Evolutionary conservation across 37 sponge, comb jelly and placozoan genomes (phyloP).

Genomic region (Mnemiopsis leidyi): DNA sequence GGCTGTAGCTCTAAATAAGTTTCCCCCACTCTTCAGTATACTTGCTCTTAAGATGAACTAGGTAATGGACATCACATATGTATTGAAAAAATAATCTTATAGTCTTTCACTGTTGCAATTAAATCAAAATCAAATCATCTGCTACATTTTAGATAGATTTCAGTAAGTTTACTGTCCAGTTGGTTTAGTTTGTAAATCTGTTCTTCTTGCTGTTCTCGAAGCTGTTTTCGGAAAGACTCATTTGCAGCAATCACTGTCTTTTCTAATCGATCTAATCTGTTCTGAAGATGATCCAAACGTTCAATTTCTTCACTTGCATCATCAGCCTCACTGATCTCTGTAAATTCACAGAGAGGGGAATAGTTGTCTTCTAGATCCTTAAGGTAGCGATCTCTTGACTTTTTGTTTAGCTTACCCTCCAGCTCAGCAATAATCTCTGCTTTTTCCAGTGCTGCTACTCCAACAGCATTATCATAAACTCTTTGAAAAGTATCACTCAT

Average conservation of each 20-base stretch:
- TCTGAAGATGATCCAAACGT: background rate
- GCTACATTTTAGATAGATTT: background rate
- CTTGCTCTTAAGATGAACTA: too few relatives aligned
- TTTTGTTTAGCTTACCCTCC: conserved; percentile 41
- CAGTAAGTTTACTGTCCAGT: background rate
- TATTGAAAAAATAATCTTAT: too few relatives aligned
- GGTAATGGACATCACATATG: too few relatives aligned
- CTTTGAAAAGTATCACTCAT: conserved; percentile 56
- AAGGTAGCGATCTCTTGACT: conserved; percentile 42
- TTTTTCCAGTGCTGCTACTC: conserved; percentile 54
- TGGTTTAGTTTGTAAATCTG: background rate
- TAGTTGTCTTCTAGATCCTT: conserved; percentile 56
- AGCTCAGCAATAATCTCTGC: conserved; percentile 45
- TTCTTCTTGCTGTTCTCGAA: background rate
- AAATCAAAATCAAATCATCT: too few relatives aligned
- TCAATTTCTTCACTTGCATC: conserved; percentile 2
- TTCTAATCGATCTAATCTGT: conserved; percentile 1
- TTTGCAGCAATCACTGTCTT: background rate
- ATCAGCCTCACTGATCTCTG: background rate
- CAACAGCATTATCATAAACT: conserved; percentile 56
- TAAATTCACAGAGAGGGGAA: conserved; percentile 25
- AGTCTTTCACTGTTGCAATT: too few relatives aligned
- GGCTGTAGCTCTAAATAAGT: too few relatives aligned
- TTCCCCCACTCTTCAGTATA: too few relatives aligned
- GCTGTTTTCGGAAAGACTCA: background rate